Base-by-base conservation (phyloP, 2,113 vertebrate species). In the Cairina moschata region DNA sequence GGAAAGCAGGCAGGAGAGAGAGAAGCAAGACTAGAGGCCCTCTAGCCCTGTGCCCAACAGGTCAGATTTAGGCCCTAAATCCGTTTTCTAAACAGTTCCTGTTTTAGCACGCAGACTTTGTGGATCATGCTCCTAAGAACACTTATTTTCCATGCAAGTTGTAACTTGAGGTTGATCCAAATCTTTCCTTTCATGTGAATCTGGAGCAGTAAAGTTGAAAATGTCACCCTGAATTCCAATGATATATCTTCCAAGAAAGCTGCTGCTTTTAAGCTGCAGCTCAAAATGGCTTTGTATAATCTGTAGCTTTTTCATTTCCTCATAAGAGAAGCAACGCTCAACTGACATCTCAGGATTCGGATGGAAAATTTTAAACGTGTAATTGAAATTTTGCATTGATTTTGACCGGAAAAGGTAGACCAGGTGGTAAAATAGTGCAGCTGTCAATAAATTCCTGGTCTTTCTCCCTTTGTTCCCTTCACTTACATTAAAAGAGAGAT, bases 211-310 rank as follows among this genome's bases (percentile, higher is more conserved):
- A 29, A 80, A 63, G 44, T 89, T 85, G 66, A 81, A 92, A 76
- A 65, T 91, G 82, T 95, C 87, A 88, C 72, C 90, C 91, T 91
- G 89, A 95, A 80, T 95, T 93, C 58, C 44, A 66, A 31, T 40
- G 58, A 59, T 73, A 82, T 52, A 55, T 29, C 59, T 94, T 96
- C 65, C 56, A 88, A 81, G 76, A 95, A 93, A 86, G 88, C 83
- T 91, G 5, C 78, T 78, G 85, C 72, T 94, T 88, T 94, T 68
- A 91, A 90, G 76, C 40, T 86, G 6, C 13, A 7, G 72, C 59
- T 88, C 65, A n/a, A 65, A 48, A 59, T 72, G 48, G 16, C 34
- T 93, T 93, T 88, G 38, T 90, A 21, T 34, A 28, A 62, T 65
- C 65, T 90, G 31, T 48, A 80, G 32, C 36, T 67, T 90, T 87